phyloP scores from a whole-genome alignment of 2,888 invertebrate species.

The Temnothorax rugatulus region DNA sequence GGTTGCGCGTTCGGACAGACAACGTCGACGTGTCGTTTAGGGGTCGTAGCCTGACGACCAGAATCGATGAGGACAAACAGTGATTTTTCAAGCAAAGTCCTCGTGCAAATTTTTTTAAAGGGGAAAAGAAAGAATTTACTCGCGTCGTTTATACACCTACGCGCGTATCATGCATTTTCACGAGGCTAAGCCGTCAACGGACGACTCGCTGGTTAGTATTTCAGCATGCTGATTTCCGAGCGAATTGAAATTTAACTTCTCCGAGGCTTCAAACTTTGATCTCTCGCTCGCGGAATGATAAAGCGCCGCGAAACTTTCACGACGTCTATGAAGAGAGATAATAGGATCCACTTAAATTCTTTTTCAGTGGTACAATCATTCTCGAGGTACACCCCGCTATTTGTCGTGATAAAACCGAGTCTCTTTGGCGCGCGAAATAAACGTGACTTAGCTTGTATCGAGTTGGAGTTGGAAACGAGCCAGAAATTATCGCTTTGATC shows the following conservation, averaged over 20 bases:
- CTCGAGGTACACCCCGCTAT: neutral
- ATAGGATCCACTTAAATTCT: constrained; percentile 10
- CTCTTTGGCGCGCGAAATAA: constrained; percentile 24
- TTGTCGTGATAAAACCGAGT: constrained; percentile 2
- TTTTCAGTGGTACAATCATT: neutral
- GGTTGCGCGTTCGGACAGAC: constrained; percentile 40
- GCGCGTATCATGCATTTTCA: neutral
- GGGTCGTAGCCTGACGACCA: neutral
- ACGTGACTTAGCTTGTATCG: constrained; percentile 12
- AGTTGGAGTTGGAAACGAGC: constrained; percentile 29
- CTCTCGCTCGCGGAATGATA: neutral
- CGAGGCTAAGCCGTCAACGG: neutral
- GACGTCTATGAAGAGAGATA: neutral
- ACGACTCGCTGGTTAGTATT: neutral
- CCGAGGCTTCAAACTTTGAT: neutral
- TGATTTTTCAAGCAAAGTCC: constrained; percentile 10
- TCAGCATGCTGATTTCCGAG: constrained; percentile 16
- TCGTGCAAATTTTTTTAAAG: neutral
- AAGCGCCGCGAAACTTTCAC: neutral
- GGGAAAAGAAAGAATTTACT: constrained; percentile 8
- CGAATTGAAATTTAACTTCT: constrained; percentile 19
- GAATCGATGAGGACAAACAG: neutral
- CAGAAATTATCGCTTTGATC: constrained; percentile 50
- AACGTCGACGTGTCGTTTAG: constrained; percentile 35
- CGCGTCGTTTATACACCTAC: neutral